phyloP scores from a whole-genome alignment of 2,797 vertebrate genomes.

The Lemur catta region DNA sequence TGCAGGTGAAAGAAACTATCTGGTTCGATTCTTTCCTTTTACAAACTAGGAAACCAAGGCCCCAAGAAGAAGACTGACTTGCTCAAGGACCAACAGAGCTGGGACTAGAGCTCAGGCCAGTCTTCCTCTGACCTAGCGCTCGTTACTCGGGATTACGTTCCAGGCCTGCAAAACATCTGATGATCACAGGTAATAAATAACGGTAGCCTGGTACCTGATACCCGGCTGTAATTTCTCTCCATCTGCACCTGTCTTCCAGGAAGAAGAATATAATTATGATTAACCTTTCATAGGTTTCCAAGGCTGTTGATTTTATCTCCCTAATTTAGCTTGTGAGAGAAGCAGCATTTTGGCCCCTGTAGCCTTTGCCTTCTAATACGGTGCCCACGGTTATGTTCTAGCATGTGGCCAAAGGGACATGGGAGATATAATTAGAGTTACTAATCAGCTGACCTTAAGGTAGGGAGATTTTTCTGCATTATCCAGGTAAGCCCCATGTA shows the following conservation, averaged over 20 bases:
- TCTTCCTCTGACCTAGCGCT: neutral
- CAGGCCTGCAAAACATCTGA: neutral
- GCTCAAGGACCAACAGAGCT: neutral
- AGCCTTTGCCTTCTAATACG: neutral
- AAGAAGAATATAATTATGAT: neutral
- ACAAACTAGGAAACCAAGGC: neutral
- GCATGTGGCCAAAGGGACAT: neutral
- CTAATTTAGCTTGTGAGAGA: neutral
- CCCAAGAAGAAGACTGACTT: neutral
- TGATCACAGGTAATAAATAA: neutral
- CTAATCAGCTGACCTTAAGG: neutral
- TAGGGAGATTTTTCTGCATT: neutral
- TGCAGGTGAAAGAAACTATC: neutral
- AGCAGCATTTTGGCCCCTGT: neutral
- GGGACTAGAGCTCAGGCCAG: neutral
- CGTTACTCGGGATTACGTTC: accelerated
- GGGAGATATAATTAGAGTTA: neutral
- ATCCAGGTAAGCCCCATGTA: neutral
- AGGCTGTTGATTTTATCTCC: neutral
- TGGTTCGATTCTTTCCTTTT: neutral
- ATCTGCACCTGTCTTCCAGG: neutral
- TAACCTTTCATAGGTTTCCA: neutral
- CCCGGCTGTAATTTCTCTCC: neutral
- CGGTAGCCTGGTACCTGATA: neutral
- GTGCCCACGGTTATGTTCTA: neutral